Conservation (phyloP, 2,888 invertebrate genomes). For the Acronicta alni region DNA sequence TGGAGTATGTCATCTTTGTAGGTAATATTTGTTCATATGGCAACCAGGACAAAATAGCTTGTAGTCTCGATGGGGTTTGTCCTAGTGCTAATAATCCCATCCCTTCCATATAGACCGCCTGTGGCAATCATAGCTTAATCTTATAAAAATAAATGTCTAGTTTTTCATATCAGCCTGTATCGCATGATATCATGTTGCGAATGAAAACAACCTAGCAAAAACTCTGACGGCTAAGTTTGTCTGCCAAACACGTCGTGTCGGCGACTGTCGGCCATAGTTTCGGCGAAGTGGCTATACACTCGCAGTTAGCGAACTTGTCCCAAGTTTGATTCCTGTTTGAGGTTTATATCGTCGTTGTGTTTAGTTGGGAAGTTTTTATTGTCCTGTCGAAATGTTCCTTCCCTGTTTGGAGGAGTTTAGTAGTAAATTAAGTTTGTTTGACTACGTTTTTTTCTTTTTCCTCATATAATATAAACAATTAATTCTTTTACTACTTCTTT, state of each 20-base stretch:
- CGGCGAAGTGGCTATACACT: slow-evolving; percentile 13
- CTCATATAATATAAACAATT: too few relatives aligned
- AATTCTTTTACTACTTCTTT: too few relatives aligned
- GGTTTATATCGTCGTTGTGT: slow-evolving; percentile 36
- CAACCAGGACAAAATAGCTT: too few relatives aligned
- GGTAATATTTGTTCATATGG: too few relatives aligned
- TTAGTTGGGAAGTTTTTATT: slow-evolving; percentile 40
- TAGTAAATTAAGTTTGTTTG: slow-evolving; percentile 3
- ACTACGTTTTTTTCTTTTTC: too few relatives aligned
- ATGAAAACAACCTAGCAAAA: slow-evolving; percentile 16
- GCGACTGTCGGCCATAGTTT: slow-evolving; percentile 35
- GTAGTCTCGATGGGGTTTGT: too few relatives aligned
- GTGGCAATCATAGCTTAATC: too few relatives aligned
- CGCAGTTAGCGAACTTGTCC: slow-evolving; percentile 22
- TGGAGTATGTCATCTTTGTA: too few relatives aligned
- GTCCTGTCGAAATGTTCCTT: slow-evolving; percentile 15
- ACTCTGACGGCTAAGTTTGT: slow-evolving; percentile 14
- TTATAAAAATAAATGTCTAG: neutral
- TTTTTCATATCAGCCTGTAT: slow-evolving; percentile 16
- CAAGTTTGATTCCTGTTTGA: slow-evolving; percentile 33
- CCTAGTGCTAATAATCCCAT: too few relatives aligned
- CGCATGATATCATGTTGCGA: slow-evolving; percentile 3
- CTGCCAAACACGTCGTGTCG: slow-evolving; percentile 25
- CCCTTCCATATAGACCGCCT: too few relatives aligned
- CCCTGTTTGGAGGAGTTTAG: slow-evolving; percentile 18